Evolutionary conservation across 2,797 vertebrate genomes (phyloP).

Genomic region (Scomberomorus guttatus): DNA sequence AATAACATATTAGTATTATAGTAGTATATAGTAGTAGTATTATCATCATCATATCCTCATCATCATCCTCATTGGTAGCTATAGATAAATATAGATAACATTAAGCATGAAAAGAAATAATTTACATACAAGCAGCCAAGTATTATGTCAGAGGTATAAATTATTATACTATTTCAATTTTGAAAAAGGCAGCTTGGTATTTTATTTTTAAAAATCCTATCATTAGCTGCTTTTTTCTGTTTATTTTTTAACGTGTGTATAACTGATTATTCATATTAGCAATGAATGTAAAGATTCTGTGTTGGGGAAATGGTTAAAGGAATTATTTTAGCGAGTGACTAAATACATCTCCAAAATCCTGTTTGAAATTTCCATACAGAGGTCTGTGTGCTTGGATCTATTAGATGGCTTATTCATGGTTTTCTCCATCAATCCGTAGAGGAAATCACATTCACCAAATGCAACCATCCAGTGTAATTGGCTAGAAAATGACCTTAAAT

Average conservation of each 20-base stretch:
- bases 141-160: neutral
- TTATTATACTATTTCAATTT: neutral
- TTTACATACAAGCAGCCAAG: neutral
- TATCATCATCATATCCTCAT: too few species aligned
- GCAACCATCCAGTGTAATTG: slow-evolving; percentile 71
- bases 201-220: neutral
- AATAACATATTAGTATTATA: too few species aligned
- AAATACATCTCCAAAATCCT: slow-evolving; percentile 38
- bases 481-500: slow-evolving; percentile 76
- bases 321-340: slow-evolving; percentile 29
- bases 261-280: slow-evolving; percentile 42
- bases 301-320: slow-evolving; percentile 21
- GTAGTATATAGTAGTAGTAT: too few species aligned
- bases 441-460: slow-evolving; percentile 68
- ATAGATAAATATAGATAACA: neutral
- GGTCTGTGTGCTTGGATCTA: slow-evolving; percentile 25
- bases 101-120: neutral
- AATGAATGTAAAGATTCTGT: slow-evolving; percentile 11
- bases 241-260: slow-evolving; percentile 1
- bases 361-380: slow-evolving; percentile 45
- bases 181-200: neutral
- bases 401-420: slow-evolving; percentile 62
- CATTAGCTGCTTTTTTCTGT: neutral
- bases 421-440: slow-evolving; percentile 55
- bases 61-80: neutral